phyloP scores from a whole-genome alignment of 2,113 vertebrate genomes.

The Siniperca chuatsi region DNA sequence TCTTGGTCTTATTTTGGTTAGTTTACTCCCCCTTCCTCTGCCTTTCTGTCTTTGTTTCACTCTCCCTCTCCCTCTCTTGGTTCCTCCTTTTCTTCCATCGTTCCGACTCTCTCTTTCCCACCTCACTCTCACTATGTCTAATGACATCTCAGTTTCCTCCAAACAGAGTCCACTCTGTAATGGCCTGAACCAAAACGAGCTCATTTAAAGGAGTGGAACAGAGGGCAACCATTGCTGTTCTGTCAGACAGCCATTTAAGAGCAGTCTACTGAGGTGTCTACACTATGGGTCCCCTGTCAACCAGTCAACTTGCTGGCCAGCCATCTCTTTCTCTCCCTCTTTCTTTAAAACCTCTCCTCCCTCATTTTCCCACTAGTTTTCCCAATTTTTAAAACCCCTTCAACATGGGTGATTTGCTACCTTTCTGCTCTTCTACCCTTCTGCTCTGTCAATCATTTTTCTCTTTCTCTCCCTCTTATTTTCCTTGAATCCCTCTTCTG shows the following conservation, averaged over 20 bases:
- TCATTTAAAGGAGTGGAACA: slow-evolving; percentile 64
- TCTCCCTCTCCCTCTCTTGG: neutral
- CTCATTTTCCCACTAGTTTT: slow-evolving; percentile 23
- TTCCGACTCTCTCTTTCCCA: neutral
- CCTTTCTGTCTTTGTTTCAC: slow-evolving; percentile 2
- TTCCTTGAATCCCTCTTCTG: neutral
- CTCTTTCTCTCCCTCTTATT: neutral
- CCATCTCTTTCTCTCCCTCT: slow-evolving; percentile 23
- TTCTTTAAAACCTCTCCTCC: slow-evolving; percentile 13
- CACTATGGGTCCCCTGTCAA: slow-evolving; percentile 43
- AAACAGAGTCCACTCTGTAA: slow-evolving; percentile 51
- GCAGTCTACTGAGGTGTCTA: slow-evolving; percentile 40
- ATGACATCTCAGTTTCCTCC: slow-evolving; percentile 58
- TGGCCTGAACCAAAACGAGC: slow-evolving; percentile 63
- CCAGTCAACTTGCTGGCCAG: slow-evolving; percentile 14
- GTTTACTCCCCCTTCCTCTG: neutral
- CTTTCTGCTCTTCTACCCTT: slow-evolving; percentile 5
- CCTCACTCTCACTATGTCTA: slow-evolving; percentile 32
- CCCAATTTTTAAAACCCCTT: slow-evolving; percentile 1
- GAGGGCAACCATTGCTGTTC: slow-evolving; percentile 36
- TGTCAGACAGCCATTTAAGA: slow-evolving; percentile 70
- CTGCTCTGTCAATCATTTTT: slow-evolving; percentile 2
- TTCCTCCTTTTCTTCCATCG: slow-evolving; percentile 1
- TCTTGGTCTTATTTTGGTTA: neutral
- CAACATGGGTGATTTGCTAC: slow-evolving; percentile 27